Evolutionary conservation across 2,888 invertebrate species (phyloP).

Genomic region (Priocnemis perturbator): DNA sequence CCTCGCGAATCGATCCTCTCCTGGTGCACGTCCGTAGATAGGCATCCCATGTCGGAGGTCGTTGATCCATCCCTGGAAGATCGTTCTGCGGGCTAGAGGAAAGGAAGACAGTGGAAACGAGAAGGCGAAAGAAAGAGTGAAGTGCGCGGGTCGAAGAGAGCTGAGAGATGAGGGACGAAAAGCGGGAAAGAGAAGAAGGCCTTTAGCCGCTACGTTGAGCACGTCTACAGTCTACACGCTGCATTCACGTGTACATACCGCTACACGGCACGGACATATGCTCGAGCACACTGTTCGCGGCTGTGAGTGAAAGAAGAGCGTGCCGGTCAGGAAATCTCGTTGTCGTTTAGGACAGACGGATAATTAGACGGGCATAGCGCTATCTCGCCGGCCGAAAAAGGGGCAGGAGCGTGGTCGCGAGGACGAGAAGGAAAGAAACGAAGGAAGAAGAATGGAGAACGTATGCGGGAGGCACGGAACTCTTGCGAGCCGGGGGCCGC

Average conservation of each 20-base stretch:
- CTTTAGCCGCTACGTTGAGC: conserved; percentile 54
- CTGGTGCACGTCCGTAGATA: conserved; percentile 55
- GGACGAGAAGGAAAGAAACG: not conserved
- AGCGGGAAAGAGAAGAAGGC: conserved; percentile 43
- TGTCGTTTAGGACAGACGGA: conserved; percentile 34
- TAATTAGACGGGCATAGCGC: conserved; percentile 36
- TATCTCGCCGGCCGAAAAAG: not conserved
- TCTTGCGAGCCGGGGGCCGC: conserved; percentile 19
- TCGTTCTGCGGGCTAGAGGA: conserved; percentile 48
- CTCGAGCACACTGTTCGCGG: conserved; percentile 44
- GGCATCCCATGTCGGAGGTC: conserved; percentile 65
- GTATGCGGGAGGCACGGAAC: conserved; percentile 23
- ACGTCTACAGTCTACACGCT: conserved; percentile 53
- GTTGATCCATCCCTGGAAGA: conserved; percentile 68
- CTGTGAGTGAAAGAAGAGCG: conserved; percentile 34
- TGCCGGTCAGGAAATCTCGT: conserved; percentile 44
- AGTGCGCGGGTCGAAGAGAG: conserved; percentile 38
- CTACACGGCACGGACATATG: conserved; percentile 50
- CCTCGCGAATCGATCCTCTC: conserved; percentile 47
- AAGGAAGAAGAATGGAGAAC: conserved; percentile 23
- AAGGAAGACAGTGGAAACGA: conserved; percentile 3
- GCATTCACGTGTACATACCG: conserved; percentile 59
- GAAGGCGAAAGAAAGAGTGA: not conserved
- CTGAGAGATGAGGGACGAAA: not conserved
- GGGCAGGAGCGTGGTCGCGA: conserved; percentile 10